A percentile compares a stretch with the other conserved stretches of the same genome.
Conservation (phyloP, 2,797 vertebrate genomes). For the Eurystomus glaucurus region DNA sequence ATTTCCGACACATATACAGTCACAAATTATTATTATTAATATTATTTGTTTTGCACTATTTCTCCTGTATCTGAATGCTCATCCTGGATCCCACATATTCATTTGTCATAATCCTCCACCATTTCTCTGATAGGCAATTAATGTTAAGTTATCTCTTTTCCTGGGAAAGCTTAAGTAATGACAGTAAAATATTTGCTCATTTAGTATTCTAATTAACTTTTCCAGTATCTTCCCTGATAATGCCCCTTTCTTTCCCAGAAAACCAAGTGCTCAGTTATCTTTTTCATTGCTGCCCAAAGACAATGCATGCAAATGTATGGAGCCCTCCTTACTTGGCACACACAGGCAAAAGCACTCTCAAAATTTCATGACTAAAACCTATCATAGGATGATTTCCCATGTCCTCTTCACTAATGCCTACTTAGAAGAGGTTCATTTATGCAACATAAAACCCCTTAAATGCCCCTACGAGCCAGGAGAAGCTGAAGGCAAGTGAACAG, state of each 20-base stretch:
- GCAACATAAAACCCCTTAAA: neutral
- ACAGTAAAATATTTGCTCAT: conserved; percentile 59
- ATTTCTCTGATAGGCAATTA: conserved; percentile 56
- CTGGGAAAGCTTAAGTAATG: conserved; percentile 12
- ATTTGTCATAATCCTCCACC: conserved; percentile 30
- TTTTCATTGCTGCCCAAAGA: conserved; percentile 6
- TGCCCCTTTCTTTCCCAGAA: conserved; percentile 35
- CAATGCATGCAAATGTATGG: neutral
- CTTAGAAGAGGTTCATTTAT: neutral
- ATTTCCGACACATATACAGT: neutral
- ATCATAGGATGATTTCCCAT: neutral
- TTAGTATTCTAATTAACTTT: conserved; percentile 64
- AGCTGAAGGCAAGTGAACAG: neutral
- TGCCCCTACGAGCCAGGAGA: neutral
- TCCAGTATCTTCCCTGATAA: conserved; percentile 25
- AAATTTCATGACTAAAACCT: neutral
- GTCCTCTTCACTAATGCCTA: neutral
- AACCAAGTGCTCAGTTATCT: conserved; percentile 25
- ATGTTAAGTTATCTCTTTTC: conserved; percentile 45
- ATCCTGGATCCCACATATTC: neutral
- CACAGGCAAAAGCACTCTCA: neutral
- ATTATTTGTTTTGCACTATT: conserved; percentile 54
- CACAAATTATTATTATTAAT: conserved; percentile 18
- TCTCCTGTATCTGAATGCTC: neutral
- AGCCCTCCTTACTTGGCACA: neutral